Evolutionary conservation across 1,140 invertebrate species (phyloP), one percentile per base, ranked within the genome.

Genomic region (Neuroterus valhalla): DNA sequence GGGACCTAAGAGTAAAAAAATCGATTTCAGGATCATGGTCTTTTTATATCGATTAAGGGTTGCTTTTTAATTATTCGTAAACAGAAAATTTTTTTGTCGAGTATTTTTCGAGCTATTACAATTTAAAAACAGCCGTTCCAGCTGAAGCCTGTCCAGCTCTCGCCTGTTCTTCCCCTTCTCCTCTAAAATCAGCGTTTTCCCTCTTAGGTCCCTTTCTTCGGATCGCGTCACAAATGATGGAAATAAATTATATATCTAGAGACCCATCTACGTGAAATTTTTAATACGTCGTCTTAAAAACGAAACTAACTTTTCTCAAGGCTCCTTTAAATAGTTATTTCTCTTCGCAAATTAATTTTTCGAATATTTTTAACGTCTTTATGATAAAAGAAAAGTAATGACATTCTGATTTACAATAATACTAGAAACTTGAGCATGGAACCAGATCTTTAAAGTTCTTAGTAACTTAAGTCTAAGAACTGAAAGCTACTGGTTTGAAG

Each of bases 341-440:
- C 52, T 62, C 23, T 0, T 0, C 6, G n/a, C 6, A 38, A 14
- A 62, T 31, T 62, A 62, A 62, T n/a, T 62, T 38, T 38, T 38
- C 31, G 5, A 62, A 62, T 62, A 48, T 6, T n/a, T 23, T 38
- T 23, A 62, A 62, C 23, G 55, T 31, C 26, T 10, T 26, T 26
- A 12, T 2, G 14, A 15, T 6, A 15, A 62, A 62, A 31, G 15
- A 15, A 4, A 62, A 26, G 15, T 8, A 38, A 38, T 38, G 5
- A 38, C 6, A n/a, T 15, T n/a, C 4, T n/a, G 55, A 62, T 48
- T 55, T 12, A 55, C 15, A 26, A 55, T 3, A 62, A 62, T 62
- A 62, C 31, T 38, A 38, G 31, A 38, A 38, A 31, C 23, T 62
- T 62, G 55, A 62, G 55, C 55, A 62, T 62, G 55, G 31, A 62